Percentiles rank a stretch among this genome's conserved stretches.
Conservation (phyloP, 2,113 vertebrate genomes). For the Neoarius graeffei region DNA sequence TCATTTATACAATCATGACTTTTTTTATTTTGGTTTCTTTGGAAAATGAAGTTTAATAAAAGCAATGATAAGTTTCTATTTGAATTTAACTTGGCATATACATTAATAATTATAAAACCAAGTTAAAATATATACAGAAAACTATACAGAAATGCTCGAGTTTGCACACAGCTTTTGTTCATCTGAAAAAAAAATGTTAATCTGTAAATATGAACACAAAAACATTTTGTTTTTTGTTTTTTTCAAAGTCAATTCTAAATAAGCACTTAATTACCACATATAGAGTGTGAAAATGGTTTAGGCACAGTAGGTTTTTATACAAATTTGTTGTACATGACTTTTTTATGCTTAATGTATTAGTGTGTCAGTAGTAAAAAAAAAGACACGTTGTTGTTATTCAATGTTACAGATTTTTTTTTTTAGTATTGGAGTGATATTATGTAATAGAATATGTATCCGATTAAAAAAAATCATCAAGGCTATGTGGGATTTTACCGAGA, state of each 20-base stretch:
- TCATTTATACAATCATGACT: background rate
- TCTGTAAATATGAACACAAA: background rate
- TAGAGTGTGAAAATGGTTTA: background rate
- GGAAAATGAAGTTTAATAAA: background rate
- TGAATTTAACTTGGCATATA: constrained; percentile 60
- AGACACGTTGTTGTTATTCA: background rate
- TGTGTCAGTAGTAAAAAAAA: background rate
- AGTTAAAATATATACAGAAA: constrained; percentile 43
- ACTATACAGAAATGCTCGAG: constrained; percentile 60
- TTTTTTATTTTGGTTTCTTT: background rate
- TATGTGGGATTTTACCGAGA: background rate
- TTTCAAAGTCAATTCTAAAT: background rate
- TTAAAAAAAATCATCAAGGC: background rate
- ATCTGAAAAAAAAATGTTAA: background rate
- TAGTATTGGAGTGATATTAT: background rate
- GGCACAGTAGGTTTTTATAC: background rate
- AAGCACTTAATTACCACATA: background rate
- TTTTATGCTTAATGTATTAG: background rate
- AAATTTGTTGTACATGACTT: background rate
- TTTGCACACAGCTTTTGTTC: constrained; percentile 5
- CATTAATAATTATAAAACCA: constrained; percentile 54
- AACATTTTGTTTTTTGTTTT: background rate
- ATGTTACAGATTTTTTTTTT: background rate
- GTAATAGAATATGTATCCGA: background rate
- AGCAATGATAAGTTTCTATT: constrained; percentile 20